Evolutionary conservation across 2,113 vertebrate species (phyloP), one percentile per base, ranked within the genome.

Genomic region (Crotalus helleri): DNA sequence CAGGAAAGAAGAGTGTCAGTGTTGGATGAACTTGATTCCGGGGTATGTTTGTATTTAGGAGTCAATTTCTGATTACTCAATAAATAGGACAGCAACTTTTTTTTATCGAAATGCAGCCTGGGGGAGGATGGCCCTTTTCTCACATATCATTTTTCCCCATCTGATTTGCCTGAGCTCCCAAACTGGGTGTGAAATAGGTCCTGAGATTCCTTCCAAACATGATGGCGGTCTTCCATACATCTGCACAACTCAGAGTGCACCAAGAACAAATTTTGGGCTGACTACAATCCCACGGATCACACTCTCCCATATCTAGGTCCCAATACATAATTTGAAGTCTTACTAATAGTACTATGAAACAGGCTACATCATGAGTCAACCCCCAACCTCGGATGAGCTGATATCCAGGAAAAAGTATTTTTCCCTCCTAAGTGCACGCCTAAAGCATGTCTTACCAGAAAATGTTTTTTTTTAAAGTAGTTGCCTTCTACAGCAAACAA

Each of bases 401-500:
- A 89, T 85, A 59, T 29, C 86, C 95, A 13, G 13, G 3, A 33
- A 81, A n/a, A 91, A 85, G 49, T 89, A 57, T 74, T 39, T 1
- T 1, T 94, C 92, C 44, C 87, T 92, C 94, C 92, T 85, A 90
- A 26, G 53, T 85, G 87, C 81, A 92, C 89, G 89, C 1, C 39
- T 57, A 94, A 95, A 87, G 54, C 1, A 44, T 39, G 15, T 94
- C 92, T 90, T 89, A 90, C 55, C 92, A 55, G 90, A 53, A 85
- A 93, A n/a, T 88, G 5, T 49, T 57, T n/a, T 90, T 95, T 69
- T 69, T 69, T 13, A n/a, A 55, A 89, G 89, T 33, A 55, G 39
- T 59, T 92, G 61, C 46, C 94, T 88, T 90, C 92, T 24, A 12
- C 44, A 69, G 69, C 91, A 94, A 94, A 92, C 89, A 92, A 94